Evolutionary conservation across 2,888 invertebrate genomes (phyloP), one percentile per base, ranked within the genome.

Genomic region (Chrysolina oricalcia): DNA sequence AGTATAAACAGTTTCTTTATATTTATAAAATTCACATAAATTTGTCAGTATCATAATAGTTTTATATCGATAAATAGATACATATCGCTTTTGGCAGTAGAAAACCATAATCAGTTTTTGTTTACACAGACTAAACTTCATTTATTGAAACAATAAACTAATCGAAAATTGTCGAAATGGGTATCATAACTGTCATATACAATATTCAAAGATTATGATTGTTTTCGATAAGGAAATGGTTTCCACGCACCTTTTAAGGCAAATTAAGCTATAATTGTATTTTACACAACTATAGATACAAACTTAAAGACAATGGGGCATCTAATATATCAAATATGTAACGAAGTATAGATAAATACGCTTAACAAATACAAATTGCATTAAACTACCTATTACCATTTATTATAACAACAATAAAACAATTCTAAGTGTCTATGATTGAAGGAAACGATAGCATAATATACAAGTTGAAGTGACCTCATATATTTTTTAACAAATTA

Each of bases 11-110:
- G 65, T 74, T 35, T 73, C 41, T 56, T 65, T 64, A 53, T 53
- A 35, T 74, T 70, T 74, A 74, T 70, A 74, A 74, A 74, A 74
- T 65, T 73, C 70, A 70, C 73, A 70, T 69, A 74, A 27, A 65
- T 65, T 46, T 69, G 17, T 70, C 59, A 65, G 64, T 65, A 66
- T 56, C 27, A 66, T 46, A 66, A 66, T 63, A 62, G n/a, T 68
- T 67, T 64, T 35, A 46, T 74, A 65, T 65, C 48, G 70, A 70
- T 74, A 56, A 65, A 59, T 74, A 56, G 46, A 59, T 59, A 59
- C 59, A 59, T 59, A 27, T 70, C 62, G 23, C 41, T 67, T 53
- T 74, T 74, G 73, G 73, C 73, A 74, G 73, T 74, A 74, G 73
- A 70, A 74, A 74, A 74, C 70, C 72, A 72, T 72, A 66, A 66